Percentiles rank a stretch among this genome's conserved stretches.
Evolutionary conservation across 2,797 vertebrate species (phyloP).

Genomic region (Coregonus suidteri): DNA sequence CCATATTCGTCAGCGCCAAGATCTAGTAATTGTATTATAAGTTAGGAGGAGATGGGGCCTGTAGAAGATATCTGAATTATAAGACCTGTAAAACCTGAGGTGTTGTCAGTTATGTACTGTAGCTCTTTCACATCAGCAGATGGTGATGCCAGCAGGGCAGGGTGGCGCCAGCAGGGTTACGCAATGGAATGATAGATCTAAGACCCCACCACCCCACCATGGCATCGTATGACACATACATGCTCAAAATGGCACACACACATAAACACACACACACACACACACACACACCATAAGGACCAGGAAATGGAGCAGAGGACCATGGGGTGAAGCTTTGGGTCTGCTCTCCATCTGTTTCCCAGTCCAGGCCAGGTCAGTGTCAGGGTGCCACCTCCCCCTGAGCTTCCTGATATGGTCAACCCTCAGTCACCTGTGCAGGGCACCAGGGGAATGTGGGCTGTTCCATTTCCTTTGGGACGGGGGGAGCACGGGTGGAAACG

Average conservation of each 20-base stretch:
- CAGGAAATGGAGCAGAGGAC: constrained; percentile 12
- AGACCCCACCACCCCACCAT: constrained; percentile 65
- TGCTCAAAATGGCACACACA: too few species aligned
- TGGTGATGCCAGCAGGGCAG: constrained; percentile 79
- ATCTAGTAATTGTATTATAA: too few species aligned
- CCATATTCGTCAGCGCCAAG: too few species aligned
- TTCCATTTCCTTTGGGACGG: constrained; percentile 19
- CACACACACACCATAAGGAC: background rate
- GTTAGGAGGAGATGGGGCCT: too few species aligned
- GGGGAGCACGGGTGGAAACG: constrained; percentile 38
- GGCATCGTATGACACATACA: constrained; percentile 67
- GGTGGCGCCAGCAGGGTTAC: constrained; percentile 74
- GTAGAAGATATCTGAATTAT: too few species aligned
- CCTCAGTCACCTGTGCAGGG: constrained; percentile 9
- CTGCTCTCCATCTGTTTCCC: constrained; percentile 13
- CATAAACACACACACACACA: background rate
- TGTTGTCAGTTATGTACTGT: constrained; percentile 1
- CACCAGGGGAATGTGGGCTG: background rate
- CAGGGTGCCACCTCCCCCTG: background rate
- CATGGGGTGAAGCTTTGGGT: background rate
- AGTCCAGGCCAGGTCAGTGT: background rate
- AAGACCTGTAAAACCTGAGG: background rate
- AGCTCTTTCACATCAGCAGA: constrained; percentile 73
- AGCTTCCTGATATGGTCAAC: constrained; percentile 12
- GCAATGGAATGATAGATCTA: constrained; percentile 78